These are phyloP conservation scores for Setophaga petechia DNA, from an alignment of 2,113 vertebrate species.

Conservation along the genomic window DNA sequence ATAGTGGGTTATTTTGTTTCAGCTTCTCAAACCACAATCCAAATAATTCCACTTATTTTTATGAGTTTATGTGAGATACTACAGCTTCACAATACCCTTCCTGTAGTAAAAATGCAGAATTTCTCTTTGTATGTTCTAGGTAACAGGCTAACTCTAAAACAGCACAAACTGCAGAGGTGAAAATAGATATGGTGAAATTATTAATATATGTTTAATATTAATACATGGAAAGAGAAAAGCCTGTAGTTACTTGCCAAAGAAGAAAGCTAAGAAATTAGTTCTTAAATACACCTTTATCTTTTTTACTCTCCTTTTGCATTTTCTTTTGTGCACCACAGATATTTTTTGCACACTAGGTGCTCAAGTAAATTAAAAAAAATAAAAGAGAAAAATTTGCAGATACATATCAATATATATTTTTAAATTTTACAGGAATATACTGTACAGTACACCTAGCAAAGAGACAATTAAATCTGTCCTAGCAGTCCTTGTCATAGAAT, in stretches of 20 bases:
- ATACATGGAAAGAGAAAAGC: neutral
- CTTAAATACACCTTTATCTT: neutral
- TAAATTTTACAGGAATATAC: neutral
- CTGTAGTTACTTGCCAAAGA: neutral
- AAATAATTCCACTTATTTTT: neutral
- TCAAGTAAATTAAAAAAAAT: neutral
- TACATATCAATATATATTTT: neutral
- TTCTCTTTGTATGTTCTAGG: neutral
- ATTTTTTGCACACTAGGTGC: neutral
- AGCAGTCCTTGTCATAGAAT: neutral
- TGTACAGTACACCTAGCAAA: neutral
- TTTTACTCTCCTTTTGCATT: rapidly evolving
- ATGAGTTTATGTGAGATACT: neutral
- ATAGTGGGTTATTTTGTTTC: neutral
- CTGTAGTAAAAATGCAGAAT: neutral
- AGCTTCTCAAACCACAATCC: neutral
- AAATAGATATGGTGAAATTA: neutral
- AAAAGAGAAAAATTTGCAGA: neutral
- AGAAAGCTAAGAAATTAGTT: neutral
- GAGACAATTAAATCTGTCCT: neutral
- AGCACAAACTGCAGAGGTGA: neutral
- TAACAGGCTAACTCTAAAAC: neutral
- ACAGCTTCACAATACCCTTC: neutral
- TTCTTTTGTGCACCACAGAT: neutral
- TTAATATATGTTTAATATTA: rapidly evolving